Conservation (phyloP, 2,113 vertebrate species). For the Chelonoidis abingdonii region DNA sequence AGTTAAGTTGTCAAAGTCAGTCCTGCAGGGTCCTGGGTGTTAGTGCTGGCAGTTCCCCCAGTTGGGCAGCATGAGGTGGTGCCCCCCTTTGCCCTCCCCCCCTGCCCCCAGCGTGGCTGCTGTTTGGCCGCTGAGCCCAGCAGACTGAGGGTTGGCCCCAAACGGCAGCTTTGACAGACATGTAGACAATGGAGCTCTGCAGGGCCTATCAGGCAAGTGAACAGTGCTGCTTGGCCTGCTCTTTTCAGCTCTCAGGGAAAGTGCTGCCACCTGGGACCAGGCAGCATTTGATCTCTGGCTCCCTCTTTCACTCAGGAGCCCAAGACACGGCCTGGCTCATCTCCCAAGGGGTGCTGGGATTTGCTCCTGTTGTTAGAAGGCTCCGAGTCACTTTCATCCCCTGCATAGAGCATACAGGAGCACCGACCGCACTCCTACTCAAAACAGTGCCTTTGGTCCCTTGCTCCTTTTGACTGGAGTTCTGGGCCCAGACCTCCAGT, state of each 20-base stretch:
- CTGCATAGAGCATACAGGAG: neutral
- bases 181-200: neutral
- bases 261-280: neutral
- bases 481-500: neutral
- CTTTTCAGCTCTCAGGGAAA: constrained; percentile 6
- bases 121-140: neutral
- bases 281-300: neutral
- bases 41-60: neutral
- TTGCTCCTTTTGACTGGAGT: neutral
- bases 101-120: neutral
- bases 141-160: neutral
- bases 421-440: neutral
- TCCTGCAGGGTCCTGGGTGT: neutral
- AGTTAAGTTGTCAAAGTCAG: neutral
- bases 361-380: neutral
- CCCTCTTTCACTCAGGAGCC: neutral
- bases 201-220: neutral
- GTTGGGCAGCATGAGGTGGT: neutral
- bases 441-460: neutral
- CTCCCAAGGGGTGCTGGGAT: neutral
- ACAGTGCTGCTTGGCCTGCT: neutral
- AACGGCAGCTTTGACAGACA: neutral
- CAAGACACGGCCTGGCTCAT: neutral
- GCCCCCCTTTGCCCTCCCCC: no score
- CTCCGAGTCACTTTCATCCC: neutral